These are phyloP conservation scores for Nothoprocta perdicaria DNA, from an alignment of 2,113 vertebrate genomes.

Conservation along the genomic window DNA sequence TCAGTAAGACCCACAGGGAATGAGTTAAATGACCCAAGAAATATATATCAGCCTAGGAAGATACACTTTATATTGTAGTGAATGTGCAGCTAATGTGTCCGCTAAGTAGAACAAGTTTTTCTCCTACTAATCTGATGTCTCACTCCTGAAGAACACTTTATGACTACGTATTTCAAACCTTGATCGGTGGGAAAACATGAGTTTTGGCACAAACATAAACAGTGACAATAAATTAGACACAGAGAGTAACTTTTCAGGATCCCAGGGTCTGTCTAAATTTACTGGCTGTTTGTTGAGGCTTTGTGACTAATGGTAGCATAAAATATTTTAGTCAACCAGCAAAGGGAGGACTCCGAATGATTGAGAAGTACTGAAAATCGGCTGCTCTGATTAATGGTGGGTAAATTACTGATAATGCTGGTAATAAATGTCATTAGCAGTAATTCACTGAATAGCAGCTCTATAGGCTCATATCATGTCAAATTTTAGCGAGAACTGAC, in stretches of 20 bases:
- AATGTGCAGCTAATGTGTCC: background rate
- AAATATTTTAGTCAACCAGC: conserved; percentile 74
- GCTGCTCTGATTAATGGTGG: conserved; percentile 65
- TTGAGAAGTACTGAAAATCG: conserved; percentile 60
- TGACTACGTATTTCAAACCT: conserved; percentile 66
- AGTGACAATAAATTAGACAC: conserved; percentile 62
- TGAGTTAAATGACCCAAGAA: background rate
- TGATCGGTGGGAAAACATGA: conserved; percentile 44
- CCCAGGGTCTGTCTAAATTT: conserved; percentile 61
- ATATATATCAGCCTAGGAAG: background rate
- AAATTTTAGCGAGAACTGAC: conserved; percentile 41
- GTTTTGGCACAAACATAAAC: conserved; percentile 70
- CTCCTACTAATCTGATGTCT: conserved; percentile 1
- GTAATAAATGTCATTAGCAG: conserved; percentile 64
- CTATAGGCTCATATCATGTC: background rate
- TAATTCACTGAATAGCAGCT: conserved; percentile 58
- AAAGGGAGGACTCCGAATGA: conserved; percentile 68
- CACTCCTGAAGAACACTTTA: conserved; percentile 48
- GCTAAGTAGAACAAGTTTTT: background rate
- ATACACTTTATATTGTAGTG: background rate
- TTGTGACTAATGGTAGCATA: conserved; percentile 67
- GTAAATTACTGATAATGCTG: conserved; percentile 67
- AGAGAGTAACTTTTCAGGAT: conserved; percentile 38
- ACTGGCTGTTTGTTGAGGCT: conserved; percentile 68
- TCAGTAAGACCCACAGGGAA: background rate